phyloP scores from a whole-genome alignment of 1,140 invertebrate genomes.

The Polypedilum pembai region DNA sequence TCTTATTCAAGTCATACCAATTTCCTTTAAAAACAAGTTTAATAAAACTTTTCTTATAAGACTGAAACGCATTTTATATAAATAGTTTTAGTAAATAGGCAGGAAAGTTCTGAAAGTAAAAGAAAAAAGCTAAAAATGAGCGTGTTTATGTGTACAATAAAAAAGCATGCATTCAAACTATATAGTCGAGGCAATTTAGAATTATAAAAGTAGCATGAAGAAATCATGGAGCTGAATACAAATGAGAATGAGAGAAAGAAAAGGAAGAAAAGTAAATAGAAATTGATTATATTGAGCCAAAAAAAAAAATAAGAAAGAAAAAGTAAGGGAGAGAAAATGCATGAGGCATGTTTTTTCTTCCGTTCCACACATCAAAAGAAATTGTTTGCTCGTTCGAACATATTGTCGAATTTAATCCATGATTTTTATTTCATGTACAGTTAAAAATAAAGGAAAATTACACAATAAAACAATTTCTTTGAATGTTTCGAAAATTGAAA shows the following conservation, averaged over 20 bases:
- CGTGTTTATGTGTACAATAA: background rate
- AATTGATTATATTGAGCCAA: constrained; percentile 18
- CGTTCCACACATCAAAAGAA: background rate
- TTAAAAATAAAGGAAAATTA: background rate
- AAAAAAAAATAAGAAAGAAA: background rate
- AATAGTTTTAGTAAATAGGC: too few relatives aligned
- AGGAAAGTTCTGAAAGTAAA: background rate
- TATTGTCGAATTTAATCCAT: background rate
- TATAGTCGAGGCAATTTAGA: constrained; percentile 19
- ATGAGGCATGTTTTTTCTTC: background rate
- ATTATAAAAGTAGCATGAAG: constrained; percentile 16
- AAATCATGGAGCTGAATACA: constrained; percentile 16
- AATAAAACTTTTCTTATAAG: too few relatives aligned
- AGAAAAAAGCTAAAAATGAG: background rate
- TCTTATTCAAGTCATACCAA: background rate
- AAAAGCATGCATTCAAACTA: background rate
- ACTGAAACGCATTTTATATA: too few relatives aligned
- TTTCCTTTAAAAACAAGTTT: background rate
- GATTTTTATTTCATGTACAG: constrained; percentile 4
- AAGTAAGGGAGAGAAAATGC: background rate
- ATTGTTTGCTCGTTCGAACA: background rate
- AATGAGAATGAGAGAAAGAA: background rate
- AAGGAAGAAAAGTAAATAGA: constrained; percentile 2
- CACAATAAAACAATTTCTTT: constrained; percentile 18
- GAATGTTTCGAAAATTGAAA: background rate